Conservation (phyloP, 2,888 invertebrate species). For the Achlya flavicornis region DNA sequence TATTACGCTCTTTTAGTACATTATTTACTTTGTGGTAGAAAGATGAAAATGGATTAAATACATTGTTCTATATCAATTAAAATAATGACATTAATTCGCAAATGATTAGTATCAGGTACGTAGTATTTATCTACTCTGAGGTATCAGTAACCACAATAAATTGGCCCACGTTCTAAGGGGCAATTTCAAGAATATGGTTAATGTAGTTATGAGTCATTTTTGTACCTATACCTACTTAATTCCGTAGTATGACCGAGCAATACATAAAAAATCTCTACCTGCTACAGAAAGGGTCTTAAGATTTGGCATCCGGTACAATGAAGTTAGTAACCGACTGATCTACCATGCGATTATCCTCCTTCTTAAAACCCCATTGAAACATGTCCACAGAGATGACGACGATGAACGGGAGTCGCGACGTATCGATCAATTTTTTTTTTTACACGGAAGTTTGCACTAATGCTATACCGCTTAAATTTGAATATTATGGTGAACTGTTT, state of each 20-base stretch:
- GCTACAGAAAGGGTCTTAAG: conserved; percentile 60
- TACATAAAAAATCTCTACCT: conserved; percentile 77
- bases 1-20: no score
- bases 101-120: no score
- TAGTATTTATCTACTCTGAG: no score
- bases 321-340: conserved; percentile 64
- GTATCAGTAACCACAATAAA: no score
- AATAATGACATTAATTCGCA: no score
- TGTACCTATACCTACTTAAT: conserved; percentile 38
- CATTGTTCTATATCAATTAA: no score
- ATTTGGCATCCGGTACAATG: conserved; percentile 58
- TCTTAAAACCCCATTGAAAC: conserved; percentile 60
- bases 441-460: conserved; percentile 53
- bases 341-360: conserved; percentile 66
- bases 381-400: conserved; percentile 55
- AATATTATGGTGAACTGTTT: conserved; percentile 43
- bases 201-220: conserved; percentile 44
- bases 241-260: conserved; percentile 61
- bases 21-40: no score
- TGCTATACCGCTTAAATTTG: conserved; percentile 66
- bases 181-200: no score
- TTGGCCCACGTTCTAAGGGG: no score
- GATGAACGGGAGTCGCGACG: conserved; percentile 54
- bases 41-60: no score
- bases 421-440: conserved; percentile 77